These are phyloP conservation scores for Neodon shergylaensis DNA, from an alignment of 2,113 vertebrate genomes.

Conservation along the genomic window DNA sequence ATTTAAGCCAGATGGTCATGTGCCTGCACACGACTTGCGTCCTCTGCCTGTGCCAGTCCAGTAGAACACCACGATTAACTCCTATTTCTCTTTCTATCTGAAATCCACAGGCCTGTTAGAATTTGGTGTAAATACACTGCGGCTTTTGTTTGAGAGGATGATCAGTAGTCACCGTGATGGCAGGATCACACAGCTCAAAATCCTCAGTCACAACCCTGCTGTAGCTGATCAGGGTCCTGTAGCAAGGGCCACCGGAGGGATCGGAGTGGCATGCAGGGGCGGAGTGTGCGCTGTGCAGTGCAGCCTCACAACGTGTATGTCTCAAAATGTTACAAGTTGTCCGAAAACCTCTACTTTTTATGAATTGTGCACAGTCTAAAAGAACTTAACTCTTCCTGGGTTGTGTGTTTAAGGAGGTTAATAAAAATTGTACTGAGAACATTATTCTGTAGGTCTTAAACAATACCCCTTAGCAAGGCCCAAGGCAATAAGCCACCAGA, in stretches of 20 bases:
- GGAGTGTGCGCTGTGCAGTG: neutral
- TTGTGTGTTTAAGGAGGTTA: neutral
- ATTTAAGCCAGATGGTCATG: neutral
- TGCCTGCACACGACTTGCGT: neutral
- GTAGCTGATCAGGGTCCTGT: neutral
- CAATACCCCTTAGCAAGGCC: neutral
- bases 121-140: neutral
- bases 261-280: no score
- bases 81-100: neutral
- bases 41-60: neutral
- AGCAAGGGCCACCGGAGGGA: neutral
- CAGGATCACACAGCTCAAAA: neutral
- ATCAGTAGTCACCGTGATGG: neutral
- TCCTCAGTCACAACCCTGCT: neutral
- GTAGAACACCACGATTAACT: neutral
- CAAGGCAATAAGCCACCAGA: neutral
- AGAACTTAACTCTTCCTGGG: neutral
- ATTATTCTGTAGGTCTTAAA: neutral
- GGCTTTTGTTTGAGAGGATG: neutral
- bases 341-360: neutral
- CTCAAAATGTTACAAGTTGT: neutral
- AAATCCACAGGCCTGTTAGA: conserved; percentile 38
- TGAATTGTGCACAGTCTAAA: neutral
- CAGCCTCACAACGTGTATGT: neutral
- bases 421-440: neutral